Base-by-base conservation (phyloP, 1,140 invertebrate genomes). In the Hesperophylax magnus region DNA sequence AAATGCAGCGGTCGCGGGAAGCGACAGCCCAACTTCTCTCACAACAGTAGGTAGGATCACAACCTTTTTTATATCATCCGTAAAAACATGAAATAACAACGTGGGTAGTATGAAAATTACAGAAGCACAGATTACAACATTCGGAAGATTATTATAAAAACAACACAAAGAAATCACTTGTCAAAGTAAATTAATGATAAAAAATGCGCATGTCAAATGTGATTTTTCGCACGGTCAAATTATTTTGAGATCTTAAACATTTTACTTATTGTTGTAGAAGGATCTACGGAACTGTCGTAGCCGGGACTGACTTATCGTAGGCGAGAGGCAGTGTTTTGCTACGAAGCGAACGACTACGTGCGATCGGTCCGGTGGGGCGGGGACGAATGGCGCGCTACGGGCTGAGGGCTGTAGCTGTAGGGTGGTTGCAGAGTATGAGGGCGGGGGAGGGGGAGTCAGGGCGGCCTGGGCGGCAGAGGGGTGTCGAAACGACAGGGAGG, bases 351-450 rank as follows among this genome's bases (percentile, higher is more conserved):
- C 47, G 15, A 54, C 60, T 6, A 63, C 77, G 78, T 79, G 78
- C 67, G 69, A 72, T 3, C 63, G 8, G 69, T 52, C 78, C 78
- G 31, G 78, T 31, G 65, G 53, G 78, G 78, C 78, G 78, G 78
- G 78, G 78, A 79, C 78, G 78, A 79, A 63, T 79, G 78, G 67
- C 67, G 65, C 65, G 27, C 31, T 22, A 47, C 34, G 39, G 11
- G 39, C 39, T 47, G 11, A 14, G 17, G 31, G 63, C 63, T 22
- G 63, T 9, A 9, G 34, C 24, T 15, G 69, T 14, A n/a, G 78
- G 24, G 65, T 27, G 78, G 67, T 69, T 63, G 72, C 67, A 79
- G 52, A 53, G 78, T 52, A 52, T 27, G 77, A 9, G 4, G 63
- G 31, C 31, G 14, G 63, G 27, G 69, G 0, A 6, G 39, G 39